Conservation (phyloP, 1,140 invertebrate genomes). For the Metopolophium dirhodum region DNA sequence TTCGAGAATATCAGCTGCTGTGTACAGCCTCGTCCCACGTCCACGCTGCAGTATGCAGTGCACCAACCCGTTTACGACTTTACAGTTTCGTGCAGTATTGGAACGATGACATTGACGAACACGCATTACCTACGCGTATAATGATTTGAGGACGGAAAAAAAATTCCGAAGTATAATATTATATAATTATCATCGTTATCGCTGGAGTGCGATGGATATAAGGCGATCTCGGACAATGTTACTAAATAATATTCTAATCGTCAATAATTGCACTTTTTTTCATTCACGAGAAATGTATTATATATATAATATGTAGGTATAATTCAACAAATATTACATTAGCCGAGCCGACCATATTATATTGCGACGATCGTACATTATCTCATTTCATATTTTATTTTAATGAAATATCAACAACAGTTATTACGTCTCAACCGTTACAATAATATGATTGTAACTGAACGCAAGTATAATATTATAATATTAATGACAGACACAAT, state of each 20-base stretch:
- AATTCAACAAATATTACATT: background rate
- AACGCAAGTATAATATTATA: background rate
- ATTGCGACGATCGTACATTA: background rate
- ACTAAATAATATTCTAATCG: background rate
- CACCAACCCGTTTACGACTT: too few species aligned
- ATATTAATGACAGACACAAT: background rate
- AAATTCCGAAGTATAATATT: background rate
- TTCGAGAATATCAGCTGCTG: background rate
- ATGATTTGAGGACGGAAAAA: background rate
- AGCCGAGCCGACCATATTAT: too few species aligned
- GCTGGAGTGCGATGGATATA: background rate
- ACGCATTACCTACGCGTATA: too few species aligned
- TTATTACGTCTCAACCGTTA: background rate
- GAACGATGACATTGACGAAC: background rate
- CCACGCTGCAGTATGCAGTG: background rate
- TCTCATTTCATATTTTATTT: background rate
- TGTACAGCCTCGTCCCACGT: background rate
- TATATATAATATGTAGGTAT: background rate
- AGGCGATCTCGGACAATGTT: background rate
- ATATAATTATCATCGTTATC: background rate
- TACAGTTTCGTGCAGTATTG: too few species aligned
- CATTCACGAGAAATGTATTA: background rate
- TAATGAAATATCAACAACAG: background rate
- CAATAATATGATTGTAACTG: background rate
- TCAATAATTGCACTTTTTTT: background rate